Evolutionary conservation across 2,888 invertebrate genomes (phyloP), one percentile per base, ranked within the genome.

Genomic region (Iphiclides podalirius): DNA sequence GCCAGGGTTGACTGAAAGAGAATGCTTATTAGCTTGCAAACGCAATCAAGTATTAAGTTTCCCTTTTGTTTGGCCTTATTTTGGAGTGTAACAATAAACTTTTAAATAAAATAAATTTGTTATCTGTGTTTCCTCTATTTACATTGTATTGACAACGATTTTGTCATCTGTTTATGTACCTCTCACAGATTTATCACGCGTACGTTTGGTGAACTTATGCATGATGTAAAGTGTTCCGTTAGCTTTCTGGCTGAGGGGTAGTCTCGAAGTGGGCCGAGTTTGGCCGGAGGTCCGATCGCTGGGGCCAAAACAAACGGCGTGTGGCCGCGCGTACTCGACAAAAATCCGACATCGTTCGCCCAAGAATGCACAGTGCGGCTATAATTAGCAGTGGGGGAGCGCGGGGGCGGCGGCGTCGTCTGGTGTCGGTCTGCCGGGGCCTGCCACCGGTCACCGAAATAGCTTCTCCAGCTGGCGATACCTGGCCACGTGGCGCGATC

Each of bases 381-480:
- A 87, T 86, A 81, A 80, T 79, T 87, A 87, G 87, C 71, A 74
- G 76, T 67, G 75, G 77, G 79, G 85, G 89, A 79, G 78, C 83
- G 80, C 88, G 92, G 87, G 87, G 86, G 86, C 85, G 86, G 82
- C 80, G 78, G 75, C 82, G 78, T 79, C 82, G 88, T 87, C 87
- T 88, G 85, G 84, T 86, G 85, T 87, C 89, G 90, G 86, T 89
- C 90, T 90, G 88, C 90, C 90, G 85, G 90, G 90, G 89, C 88
- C 90, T 90, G 90, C 89, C 83, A 85, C 88, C 90, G 88, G 83
- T 87, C 89, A 84, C 88, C 72, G 73, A 88, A 88, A 88, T 88
- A 88, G 73, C 84, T 80, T 79, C 76, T 87, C 87, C 88, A 88
- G 87, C 83, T 86, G 85, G 81, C 79, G 66, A 72, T 85, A 84